phyloP scores from a whole-genome alignment of 1,140 invertebrate genomes.

The Lutraria rhynchaena region DNA sequence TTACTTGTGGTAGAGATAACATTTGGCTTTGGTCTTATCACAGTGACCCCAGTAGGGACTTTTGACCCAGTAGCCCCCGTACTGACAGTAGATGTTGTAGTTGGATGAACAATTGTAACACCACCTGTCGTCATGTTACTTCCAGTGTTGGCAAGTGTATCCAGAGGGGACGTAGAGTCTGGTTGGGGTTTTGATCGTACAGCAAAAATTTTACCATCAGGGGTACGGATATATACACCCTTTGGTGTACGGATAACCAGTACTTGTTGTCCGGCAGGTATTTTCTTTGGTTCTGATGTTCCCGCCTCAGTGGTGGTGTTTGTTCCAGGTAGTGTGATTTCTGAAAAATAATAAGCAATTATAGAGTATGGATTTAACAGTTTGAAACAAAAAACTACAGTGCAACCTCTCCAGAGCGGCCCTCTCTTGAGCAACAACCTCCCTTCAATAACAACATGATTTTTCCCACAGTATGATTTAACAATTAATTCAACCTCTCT shows the following conservation, averaged over 20 bases:
- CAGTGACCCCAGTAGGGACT: constrained; percentile 30
- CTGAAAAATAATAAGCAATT: constrained; percentile 85
- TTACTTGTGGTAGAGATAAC: constrained; percentile 29
- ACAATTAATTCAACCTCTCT: too few species aligned
- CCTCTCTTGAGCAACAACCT: too few species aligned
- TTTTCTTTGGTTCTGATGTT: constrained; percentile 86
- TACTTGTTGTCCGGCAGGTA: constrained; percentile 96
- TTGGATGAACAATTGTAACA: constrained; percentile 51
- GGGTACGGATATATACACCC: constrained; percentile 97
- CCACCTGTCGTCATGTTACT: constrained; percentile 31
- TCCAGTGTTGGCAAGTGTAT: constrained; percentile 42
- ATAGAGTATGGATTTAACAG: too few species aligned
- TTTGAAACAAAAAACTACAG: too few species aligned
- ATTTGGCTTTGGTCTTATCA: constrained; percentile 27
- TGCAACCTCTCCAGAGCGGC: too few species aligned
- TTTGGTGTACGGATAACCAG: constrained; percentile 97
- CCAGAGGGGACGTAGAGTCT: constrained; percentile 42
- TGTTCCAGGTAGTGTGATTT: constrained; percentile 95
- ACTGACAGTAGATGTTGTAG: constrained; percentile 61
- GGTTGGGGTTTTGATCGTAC: constrained; percentile 83
- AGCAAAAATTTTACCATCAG: constrained; percentile 98
- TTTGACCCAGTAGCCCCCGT: constrained; percentile 4
- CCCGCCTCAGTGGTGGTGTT: constrained; percentile 86
- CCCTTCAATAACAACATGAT: too few species aligned
- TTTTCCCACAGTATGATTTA: too few species aligned